Conservation (phyloP, 2,113 vertebrate species). For the Pelecanus crispus region DNA sequence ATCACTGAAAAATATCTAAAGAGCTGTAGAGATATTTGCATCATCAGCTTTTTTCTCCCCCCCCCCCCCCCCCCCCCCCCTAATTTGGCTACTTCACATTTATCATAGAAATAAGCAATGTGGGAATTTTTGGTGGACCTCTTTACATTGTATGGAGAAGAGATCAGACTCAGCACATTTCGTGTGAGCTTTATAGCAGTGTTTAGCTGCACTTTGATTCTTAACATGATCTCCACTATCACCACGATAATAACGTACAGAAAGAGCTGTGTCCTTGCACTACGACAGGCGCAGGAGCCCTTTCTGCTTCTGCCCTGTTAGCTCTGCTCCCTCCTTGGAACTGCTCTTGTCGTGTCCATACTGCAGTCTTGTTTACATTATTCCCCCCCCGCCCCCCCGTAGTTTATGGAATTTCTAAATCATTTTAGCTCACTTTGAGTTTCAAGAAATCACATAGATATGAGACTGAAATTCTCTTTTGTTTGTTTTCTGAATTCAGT, state of each 20-base stretch:
- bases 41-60: neutral
- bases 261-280: neutral
- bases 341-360: neutral
- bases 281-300: neutral
- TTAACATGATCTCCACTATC: neutral
- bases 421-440: neutral
- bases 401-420: conserved; percentile 3
- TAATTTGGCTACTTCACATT: neutral
- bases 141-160: neutral
- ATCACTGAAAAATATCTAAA: neutral
- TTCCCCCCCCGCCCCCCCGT: neutral
- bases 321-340: neutral
- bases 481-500: conserved; percentile 5
- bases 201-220: neutral
- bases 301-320: neutral
- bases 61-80: too few species aligned
- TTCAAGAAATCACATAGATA: neutral
- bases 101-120: neutral
- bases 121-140: neutral
- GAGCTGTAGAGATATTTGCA: neutral
- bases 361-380: neutral
- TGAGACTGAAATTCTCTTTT: neutral
- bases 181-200: neutral
- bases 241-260: accelerated
- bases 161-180: neutral